These are phyloP conservation scores for Drosophila rhopaloa DNA, from an alignment of 1,140 invertebrate species.

Conservation along the genomic window DNA sequence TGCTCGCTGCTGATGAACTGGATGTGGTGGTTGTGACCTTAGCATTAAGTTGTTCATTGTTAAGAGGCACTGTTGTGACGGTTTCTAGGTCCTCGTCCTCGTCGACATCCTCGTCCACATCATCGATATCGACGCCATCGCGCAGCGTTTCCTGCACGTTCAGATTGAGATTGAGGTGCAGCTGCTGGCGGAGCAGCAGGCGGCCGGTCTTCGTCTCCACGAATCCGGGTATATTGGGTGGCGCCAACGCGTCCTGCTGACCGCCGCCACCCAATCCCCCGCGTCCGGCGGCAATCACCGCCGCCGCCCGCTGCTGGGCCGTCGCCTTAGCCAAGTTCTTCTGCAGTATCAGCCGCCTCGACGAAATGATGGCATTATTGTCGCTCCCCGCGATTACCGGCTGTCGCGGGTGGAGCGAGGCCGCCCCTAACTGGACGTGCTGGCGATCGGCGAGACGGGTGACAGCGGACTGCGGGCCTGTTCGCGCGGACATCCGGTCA, in stretches of 20 bases:
- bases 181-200: conserved; percentile 76
- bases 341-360: conserved; percentile 84
- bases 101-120: conserved; percentile 79
- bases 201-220: conserved; percentile 61
- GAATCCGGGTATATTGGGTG: conserved; percentile 43
- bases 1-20: conserved; percentile 60
- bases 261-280: conserved; percentile 44
- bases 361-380: conserved; percentile 85
- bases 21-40: conserved; percentile 70
- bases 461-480: conserved; percentile 93
- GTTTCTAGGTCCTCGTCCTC: conserved; percentile 71
- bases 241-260: conserved; percentile 31
- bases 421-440: conserved; percentile 94
- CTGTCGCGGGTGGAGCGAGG: conserved; percentile 85
- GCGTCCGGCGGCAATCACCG: conserved; percentile 71
- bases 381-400: conserved; percentile 85
- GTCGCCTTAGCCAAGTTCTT: conserved; percentile 84
- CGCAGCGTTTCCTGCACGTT: conserved; percentile 72
- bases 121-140: conserved; percentile 81
- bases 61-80: conserved; percentile 84
- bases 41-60: conserved; percentile 78
- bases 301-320: conserved; percentile 73
- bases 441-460: conserved; percentile 92
- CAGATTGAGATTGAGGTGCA: conserved; percentile 82
- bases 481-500: conserved; percentile 94